Conservation (phyloP, 2,888 invertebrate genomes). For the Tortrix viridana region DNA sequence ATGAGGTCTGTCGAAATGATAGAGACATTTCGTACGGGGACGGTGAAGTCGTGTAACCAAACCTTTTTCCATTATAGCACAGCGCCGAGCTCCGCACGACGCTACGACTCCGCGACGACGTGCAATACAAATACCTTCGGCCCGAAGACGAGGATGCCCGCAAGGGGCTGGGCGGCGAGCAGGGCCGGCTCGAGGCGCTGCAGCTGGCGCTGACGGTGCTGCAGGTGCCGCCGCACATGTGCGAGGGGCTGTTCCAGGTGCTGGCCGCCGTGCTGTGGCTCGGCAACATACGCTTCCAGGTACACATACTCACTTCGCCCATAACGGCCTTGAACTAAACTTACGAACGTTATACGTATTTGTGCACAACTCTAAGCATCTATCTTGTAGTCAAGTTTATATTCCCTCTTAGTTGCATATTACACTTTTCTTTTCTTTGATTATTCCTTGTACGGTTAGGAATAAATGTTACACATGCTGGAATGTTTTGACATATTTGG, state of each 20-base stretch:
- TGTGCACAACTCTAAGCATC: neutral
- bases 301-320: no score
- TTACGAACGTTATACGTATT: no score
- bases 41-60: no score
- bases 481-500: neutral
- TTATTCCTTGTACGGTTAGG: no score
- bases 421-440: no score
- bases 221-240: slow-evolving; percentile 93
- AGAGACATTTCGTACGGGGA: no score
- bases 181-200: slow-evolving; percentile 90
- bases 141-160: slow-evolving; percentile 88
- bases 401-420: no score
- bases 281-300: slow-evolving; percentile 93
- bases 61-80: slow-evolving; percentile 63
- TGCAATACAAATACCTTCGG: slow-evolving; percentile 92
- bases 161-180: slow-evolving; percentile 66
- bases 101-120: slow-evolving; percentile 89
- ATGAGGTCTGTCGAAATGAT: no score
- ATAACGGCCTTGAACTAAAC: no score
- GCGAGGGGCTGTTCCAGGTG: slow-evolving; percentile 94
- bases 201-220: slow-evolving; percentile 94
- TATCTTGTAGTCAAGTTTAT: no score
- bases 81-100: slow-evolving; percentile 90
- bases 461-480: no score
- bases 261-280: slow-evolving; percentile 95